Evolutionary conservation across 2,113 vertebrate species (phyloP), one percentile per base, ranked within the genome.

Genomic region (Neomonachus schauinslandi): DNA sequence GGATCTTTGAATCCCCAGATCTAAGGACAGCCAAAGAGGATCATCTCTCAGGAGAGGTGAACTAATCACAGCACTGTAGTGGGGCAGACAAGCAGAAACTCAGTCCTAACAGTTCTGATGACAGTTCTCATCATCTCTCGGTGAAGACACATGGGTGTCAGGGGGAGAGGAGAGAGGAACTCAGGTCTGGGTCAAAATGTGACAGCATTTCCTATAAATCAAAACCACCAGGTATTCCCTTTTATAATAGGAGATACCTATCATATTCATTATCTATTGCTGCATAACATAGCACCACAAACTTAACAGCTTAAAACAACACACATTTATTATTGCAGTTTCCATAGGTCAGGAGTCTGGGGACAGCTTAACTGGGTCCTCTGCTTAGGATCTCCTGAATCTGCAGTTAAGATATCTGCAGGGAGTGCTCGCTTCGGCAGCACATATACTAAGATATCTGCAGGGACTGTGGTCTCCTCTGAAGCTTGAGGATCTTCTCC

Each of bases 261-360:
- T 7, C 5, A 1, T 33, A 4, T n/a, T 77, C 11, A 8, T 31
- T 2, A 18, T 39, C 39, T 51, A 0, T 7, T 8, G 33, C 18
- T 89, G 39, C 31, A 21, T 22, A 1, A 61, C 76, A 6, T 26
- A 9, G 69, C 13, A 7, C 11, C 33, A 36, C 51, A 46, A 31
- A 88, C 3, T n/a, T 19, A 10, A 55, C 39, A 14, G 67, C 39
- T 84, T 42, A 14, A 57, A 22, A 10, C 26, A 57, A 9, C 57
- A 42, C 55, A 84, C 33, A 22, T 39, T 85, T 28, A n/a, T 57
- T 51, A n/a, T 14, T 28, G 53, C 36, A 31, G 36, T 28, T 55
- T 14, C 61, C 49, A 4, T 24, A 26, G 36, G 28, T 12, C 61
- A 69, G 83, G 49, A 88, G 4, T 19, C n/a, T 22, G 16, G 33